Percentiles rank a stretch among this genome's conserved stretches.
phyloP scores from a whole-genome alignment of 2,888 invertebrate genomes.

The Craniophora ligustri region DNA sequence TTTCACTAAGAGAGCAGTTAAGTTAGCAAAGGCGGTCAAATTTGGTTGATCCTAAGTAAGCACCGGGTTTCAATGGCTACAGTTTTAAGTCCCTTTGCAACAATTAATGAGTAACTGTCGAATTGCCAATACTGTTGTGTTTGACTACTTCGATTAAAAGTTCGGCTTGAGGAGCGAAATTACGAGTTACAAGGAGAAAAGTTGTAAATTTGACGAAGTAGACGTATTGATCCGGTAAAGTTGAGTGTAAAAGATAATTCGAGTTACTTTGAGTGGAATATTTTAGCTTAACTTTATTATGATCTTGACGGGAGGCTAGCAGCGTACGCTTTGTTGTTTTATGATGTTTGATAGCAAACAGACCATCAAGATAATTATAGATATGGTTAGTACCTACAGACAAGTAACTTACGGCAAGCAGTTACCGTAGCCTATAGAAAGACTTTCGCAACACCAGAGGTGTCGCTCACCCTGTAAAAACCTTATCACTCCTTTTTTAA shows the following conservation, averaged over 20 bases:
- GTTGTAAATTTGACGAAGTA: constrained; percentile 41
- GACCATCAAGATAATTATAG: too few relatives aligned
- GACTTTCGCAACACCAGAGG: not conserved
- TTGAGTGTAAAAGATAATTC: constrained; percentile 24
- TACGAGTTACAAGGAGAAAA: constrained; percentile 39
- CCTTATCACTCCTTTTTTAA: too few relatives aligned
- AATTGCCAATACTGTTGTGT: constrained; percentile 60
- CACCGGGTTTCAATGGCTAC: constrained; percentile 35
- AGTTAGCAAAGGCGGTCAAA: constrained; percentile 28
- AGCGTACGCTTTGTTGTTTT: not conserved
- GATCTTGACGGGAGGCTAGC: not conserved
- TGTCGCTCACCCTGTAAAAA: too few relatives aligned
- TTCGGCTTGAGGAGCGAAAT: constrained; percentile 43
- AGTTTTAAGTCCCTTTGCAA: constrained; percentile 38
- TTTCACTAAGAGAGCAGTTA: constrained; percentile 50
- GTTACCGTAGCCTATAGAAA: not conserved
- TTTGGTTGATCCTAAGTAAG: constrained; percentile 58
- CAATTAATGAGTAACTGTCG: constrained; percentile 54
- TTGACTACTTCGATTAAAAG: constrained; percentile 57
- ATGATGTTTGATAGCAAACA: too few relatives aligned
- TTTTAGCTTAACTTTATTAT: constrained; percentile 22
- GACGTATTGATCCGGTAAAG: constrained; percentile 30
- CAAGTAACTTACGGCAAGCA: not conserved
- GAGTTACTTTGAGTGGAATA: constrained; percentile 29
- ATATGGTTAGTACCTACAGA: too few relatives aligned